These are phyloP conservation scores for Conistra vaccinii DNA, from an alignment of 2,888 invertebrate genomes.

Conservation along the genomic window DNA sequence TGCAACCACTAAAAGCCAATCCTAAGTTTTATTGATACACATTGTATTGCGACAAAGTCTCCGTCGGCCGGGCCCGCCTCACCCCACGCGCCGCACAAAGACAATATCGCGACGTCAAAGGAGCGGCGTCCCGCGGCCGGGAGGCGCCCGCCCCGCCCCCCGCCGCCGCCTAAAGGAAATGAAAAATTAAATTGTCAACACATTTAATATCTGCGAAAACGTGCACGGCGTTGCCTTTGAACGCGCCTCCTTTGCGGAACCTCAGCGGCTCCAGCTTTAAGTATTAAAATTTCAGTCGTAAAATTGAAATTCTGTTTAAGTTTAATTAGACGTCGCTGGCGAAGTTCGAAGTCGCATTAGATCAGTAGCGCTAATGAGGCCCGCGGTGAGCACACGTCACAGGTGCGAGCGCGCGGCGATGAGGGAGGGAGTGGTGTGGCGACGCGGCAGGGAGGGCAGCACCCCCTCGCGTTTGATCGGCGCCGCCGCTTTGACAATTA, in stretches of 20 bases:
- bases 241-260: constrained; percentile 86
- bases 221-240: constrained; percentile 90
- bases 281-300: constrained; percentile 89
- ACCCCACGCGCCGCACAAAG: constrained; percentile 90
- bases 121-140: constrained; percentile 83
- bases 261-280: constrained; percentile 86
- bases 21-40: constrained; percentile 91
- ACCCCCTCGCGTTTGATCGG: constrained; percentile 89
- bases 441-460: constrained; percentile 63
- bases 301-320: constrained; percentile 90
- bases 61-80: constrained; percentile 87
- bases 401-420: constrained; percentile 77
- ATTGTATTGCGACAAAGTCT: constrained; percentile 91
- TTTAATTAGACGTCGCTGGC: constrained; percentile 88
- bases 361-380: constrained; percentile 90
- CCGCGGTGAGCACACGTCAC: constrained; percentile 88
- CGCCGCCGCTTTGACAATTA: constrained; percentile 91
- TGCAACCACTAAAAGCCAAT: constrained; percentile 91
- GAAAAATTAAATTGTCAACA: constrained; percentile 91
- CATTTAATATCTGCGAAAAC: constrained; percentile 91
- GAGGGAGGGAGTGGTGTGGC: constrained; percentile 57
- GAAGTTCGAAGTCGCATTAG: constrained; percentile 89
- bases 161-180: constrained; percentile 88
- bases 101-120: constrained; percentile 91
- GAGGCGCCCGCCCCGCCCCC: constrained; percentile 78